phyloP scores from a whole-genome alignment of 2,113 vertebrate species.

The Plecturocebus donacophilus region DNA sequence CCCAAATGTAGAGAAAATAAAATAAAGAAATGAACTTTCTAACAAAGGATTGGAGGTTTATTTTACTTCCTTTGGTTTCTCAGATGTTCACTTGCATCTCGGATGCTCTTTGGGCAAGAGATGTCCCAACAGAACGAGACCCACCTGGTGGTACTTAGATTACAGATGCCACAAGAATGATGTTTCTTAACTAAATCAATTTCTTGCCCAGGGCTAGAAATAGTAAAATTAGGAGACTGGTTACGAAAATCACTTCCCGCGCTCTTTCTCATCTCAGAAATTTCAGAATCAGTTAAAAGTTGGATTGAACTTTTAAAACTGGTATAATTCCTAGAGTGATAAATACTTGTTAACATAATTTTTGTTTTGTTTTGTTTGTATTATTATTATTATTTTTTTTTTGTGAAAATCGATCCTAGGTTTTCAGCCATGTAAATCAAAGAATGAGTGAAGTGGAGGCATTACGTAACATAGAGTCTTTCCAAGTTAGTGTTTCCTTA shows the following conservation, averaged over 20 bases:
- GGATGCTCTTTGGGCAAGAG: neutral
- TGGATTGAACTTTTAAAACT: slow-evolving; percentile 17
- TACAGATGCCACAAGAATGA: neutral
- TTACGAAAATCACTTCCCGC: neutral
- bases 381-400: too few species aligned
- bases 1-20: slow-evolving; percentile 8
- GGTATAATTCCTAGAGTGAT: neutral
- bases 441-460: neutral
- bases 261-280: neutral
- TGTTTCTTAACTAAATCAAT: slow-evolving; percentile 16
- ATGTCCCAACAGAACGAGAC: neutral
- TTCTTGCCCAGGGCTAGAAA: slow-evolving; percentile 14
- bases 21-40: neutral
- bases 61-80: neutral
- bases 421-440: neutral
- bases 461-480: neutral
- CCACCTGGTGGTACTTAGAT: neutral
- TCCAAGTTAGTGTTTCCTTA: neutral
- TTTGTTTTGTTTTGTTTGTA: neutral
- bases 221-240: neutral
- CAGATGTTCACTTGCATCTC: neutral
- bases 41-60: neutral
- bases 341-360: neutral
- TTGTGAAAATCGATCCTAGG: neutral
- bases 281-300: slow-evolving; percentile 28